A percentile compares a stretch with the other conserved stretches of the same genome.
These are phyloP conservation scores for Aptenodytes patagonicus DNA, from an alignment of 2,113 vertebrate genomes.

Conservation along the genomic window DNA sequence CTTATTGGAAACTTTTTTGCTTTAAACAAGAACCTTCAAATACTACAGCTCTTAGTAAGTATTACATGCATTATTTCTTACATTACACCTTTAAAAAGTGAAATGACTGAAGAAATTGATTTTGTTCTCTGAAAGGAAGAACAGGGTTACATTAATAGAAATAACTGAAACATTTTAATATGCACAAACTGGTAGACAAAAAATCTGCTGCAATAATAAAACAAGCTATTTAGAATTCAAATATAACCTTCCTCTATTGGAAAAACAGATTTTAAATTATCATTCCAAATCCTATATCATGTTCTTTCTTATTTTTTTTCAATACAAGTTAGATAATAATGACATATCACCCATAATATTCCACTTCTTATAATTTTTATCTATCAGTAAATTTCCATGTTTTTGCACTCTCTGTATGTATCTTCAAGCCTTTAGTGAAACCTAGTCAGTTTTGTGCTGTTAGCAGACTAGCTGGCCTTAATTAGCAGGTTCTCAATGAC, in stretches of 20 bases:
- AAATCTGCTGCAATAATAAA: background rate
- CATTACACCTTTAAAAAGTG: background rate
- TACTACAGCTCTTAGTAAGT: background rate
- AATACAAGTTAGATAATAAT: background rate
- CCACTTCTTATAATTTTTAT: background rate
- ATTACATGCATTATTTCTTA: background rate
- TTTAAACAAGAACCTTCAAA: background rate
- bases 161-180: background rate
- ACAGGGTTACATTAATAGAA: background rate
- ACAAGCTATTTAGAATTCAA: background rate
- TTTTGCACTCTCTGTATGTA: background rate
- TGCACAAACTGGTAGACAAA: background rate
- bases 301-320: background rate
- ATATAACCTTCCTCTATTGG: background rate
- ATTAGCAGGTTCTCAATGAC: background rate
- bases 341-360: background rate
- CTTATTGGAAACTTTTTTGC: background rate
- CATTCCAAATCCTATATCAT: background rate
- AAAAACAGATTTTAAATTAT: background rate
- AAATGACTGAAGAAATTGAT: background rate
- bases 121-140: background rate
- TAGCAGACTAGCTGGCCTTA: background rate
- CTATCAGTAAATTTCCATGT: background rate
- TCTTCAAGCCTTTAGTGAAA: background rate
- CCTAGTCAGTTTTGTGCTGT: background rate